A percentile compares a stretch with the other conserved stretches of the same genome.
Evolutionary conservation across 1,140 invertebrate genomes (phyloP).

Genomic region (Brachionus sp.): DNA sequence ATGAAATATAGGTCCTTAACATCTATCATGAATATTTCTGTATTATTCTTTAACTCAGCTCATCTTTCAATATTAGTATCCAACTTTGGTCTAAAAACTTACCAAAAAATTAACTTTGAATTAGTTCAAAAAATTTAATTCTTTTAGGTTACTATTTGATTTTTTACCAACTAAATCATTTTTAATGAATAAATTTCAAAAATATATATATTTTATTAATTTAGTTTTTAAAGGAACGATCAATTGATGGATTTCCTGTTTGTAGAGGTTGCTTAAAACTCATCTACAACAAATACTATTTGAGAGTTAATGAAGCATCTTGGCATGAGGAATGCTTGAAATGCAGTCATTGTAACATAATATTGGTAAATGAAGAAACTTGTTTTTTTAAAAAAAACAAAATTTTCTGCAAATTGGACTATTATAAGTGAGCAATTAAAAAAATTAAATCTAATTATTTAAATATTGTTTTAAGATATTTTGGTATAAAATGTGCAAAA

Average conservation of each 20-base stretch:
- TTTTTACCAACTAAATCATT: too few relatives aligned
- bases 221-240: slow-evolving; percentile 6
- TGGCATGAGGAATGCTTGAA: slow-evolving; percentile 45
- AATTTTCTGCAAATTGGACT: slow-evolving; percentile 44
- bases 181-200: too few relatives aligned
- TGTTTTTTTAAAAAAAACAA: slow-evolving; percentile 39
- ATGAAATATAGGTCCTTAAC: too few relatives aligned
- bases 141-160: too few relatives aligned
- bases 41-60: too few relatives aligned
- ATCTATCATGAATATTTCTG: too few relatives aligned
- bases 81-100: too few relatives aligned
- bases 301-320: slow-evolving; percentile 32
- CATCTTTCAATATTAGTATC: too few relatives aligned
- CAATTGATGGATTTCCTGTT: slow-evolving; percentile 7
- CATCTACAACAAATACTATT: slow-evolving; percentile 24
- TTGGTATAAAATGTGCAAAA: slow-evolving; percentile 91
- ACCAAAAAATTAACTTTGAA: too few relatives aligned
- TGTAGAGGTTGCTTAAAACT: slow-evolving; percentile 33
- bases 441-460: not conserved
- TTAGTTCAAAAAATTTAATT: too few relatives aligned
- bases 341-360: slow-evolving; percentile 5
- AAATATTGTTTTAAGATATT: slow-evolving; percentile 67
- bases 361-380: slow-evolving; percentile 1
- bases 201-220: not conserved
- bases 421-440: slow-evolving; percentile 40